phyloP scores from a whole-genome alignment of 2,888 invertebrate species.

The Eledone cirrhosa region DNA sequence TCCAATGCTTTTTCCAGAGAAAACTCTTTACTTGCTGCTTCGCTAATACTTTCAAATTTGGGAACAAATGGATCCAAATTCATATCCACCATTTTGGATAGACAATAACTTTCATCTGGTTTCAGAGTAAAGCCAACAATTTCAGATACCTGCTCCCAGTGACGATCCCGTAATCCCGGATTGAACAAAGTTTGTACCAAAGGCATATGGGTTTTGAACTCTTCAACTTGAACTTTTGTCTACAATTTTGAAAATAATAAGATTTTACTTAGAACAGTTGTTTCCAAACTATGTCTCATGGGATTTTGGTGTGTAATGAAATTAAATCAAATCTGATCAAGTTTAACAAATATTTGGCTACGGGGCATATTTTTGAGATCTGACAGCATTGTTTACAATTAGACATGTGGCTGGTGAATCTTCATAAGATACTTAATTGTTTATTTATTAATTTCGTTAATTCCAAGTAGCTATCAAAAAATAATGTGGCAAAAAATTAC shows the following conservation, averaged over 20 bases:
- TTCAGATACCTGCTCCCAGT: constrained; percentile 95
- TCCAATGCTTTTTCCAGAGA: constrained; percentile 87
- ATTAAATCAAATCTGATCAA: too few relatives aligned
- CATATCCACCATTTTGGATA: constrained; percentile 87
- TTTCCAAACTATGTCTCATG: too few relatives aligned
- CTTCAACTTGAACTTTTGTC: constrained; percentile 80
- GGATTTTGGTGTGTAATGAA: too few relatives aligned
- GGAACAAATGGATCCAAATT: constrained; percentile 85
- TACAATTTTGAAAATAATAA: constrained; percentile 41
- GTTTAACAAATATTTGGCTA: too few relatives aligned
- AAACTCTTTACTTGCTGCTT: constrained; percentile 95
- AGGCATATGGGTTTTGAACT: constrained; percentile 81
- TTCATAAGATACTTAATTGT: too few relatives aligned
- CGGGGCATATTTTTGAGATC: too few relatives aligned
- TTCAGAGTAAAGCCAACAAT: constrained; percentile 92
- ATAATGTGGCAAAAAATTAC: too few relatives aligned
- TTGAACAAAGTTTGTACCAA: constrained; percentile 93
- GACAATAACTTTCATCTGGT: constrained; percentile 80
- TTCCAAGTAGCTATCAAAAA: too few relatives aligned
- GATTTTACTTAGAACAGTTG: too few relatives aligned
- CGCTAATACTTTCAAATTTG: constrained; percentile 90
- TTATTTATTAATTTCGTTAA: too few relatives aligned
- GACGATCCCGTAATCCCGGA: constrained; percentile 80
- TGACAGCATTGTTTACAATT: too few relatives aligned
- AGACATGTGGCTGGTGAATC: too few relatives aligned